Percentiles rank a stretch among this genome's conserved stretches.
phyloP scores from a whole-genome alignment of 2,113 vertebrate genomes.

The Lepus europaeus region DNA sequence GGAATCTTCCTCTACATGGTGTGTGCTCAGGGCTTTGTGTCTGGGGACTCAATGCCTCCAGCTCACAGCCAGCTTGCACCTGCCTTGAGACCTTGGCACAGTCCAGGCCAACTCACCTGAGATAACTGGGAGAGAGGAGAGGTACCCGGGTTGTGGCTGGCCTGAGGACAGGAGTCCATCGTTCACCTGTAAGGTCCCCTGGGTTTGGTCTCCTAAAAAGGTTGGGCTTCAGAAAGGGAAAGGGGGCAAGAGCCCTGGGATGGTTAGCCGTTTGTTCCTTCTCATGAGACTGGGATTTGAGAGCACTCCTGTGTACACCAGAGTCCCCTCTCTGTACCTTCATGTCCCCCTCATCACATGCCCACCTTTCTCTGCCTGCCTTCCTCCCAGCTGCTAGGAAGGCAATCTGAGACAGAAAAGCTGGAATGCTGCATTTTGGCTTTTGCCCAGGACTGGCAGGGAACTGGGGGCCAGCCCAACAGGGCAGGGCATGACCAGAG shows the following conservation, averaged over 20 bases:
- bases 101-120: not conserved
- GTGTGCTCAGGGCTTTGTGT: slow-evolving; percentile 19
- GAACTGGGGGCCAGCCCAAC: not conserved
- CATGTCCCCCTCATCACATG: not conserved
- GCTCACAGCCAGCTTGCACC: not conserved
- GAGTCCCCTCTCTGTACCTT: accelerated
- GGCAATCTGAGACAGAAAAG: not conserved
- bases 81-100: not conserved
- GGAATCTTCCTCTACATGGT: slow-evolving; percentile 49
- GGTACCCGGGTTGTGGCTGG: no score
- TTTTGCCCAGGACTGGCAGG: not conserved
- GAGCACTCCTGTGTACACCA: not conserved
- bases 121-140: not conserved
- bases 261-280: not conserved
- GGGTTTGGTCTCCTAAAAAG: not conserved
- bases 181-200: not conserved
- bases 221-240: not conserved
- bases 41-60: slow-evolving; percentile 55
- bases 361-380: not conserved
- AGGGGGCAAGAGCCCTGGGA: not conserved
- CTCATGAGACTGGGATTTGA: not conserved
- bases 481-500: not conserved
- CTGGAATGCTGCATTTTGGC: not conserved
- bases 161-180: not conserved
- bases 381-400: not conserved